Percentiles rank a stretch among this genome's conserved stretches.
These are phyloP conservation scores for Mus musculus DNA, from an alignment of 2,113 vertebrate genomes.

Conservation along the genomic window DNA sequence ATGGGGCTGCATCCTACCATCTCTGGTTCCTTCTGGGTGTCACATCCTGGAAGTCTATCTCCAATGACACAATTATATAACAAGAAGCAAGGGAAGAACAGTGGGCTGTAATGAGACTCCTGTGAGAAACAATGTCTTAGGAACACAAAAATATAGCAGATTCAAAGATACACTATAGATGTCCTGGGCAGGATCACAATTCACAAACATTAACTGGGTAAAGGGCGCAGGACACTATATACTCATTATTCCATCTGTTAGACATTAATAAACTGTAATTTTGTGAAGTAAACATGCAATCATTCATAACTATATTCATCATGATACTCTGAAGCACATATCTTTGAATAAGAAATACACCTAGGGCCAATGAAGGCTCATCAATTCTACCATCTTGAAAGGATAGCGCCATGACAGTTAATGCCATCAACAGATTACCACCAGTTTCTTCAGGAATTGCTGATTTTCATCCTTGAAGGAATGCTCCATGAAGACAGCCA, in stretches of 20 bases:
- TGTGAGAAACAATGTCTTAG: neutral
- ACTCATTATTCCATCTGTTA: neutral
- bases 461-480: constrained; percentile 80
- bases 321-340: neutral
- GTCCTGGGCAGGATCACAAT: neutral
- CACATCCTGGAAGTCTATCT: neutral
- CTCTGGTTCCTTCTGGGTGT: neutral
- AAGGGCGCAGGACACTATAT: neutral
- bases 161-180: neutral
- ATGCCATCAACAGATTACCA: constrained; percentile 58
- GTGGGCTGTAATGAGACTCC: neutral
- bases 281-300: too few relatives aligned
- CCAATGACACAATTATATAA: neutral
- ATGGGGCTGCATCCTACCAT: neutral
- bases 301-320: too few relatives aligned
- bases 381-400: neutral
- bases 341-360: neutral
- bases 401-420: neutral
- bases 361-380: accelerated
- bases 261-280: neutral
- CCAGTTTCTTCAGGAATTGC: constrained; percentile 53
- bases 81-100: neutral
- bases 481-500: constrained; percentile 73
- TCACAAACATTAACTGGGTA: neutral
- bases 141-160: neutral